Base-by-base conservation (phyloP, 1,140 invertebrate species). In the Phenacoccus solenopsis region DNA sequence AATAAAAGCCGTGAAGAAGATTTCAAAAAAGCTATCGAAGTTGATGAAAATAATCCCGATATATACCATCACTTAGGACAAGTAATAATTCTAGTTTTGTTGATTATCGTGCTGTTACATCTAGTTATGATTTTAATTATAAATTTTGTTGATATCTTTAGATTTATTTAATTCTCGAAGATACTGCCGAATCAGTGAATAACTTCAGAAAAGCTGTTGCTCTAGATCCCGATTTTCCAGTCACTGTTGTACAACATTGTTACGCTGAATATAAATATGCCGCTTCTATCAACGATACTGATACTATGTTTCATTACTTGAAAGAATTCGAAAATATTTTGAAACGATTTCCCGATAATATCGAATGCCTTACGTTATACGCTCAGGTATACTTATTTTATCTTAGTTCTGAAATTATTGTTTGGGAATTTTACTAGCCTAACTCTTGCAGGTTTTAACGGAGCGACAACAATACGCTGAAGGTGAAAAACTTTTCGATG, bases 41-140 rank as follows among this genome's bases (percentile, higher is more conserved):
- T 94, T 9, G 88, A 91, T 76, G 84, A 90, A 0, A 81, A 88
- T 9, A 94, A 91, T 80, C 84, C 88, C 10, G 94, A 96, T 78
- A 85, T 96, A 67, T 96, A 88, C 81, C 87, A 90, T 78, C 88
- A 90, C 75, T 79, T 86, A 74, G 87, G 87, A 74, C 87, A 89
- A 80, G 86, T 89, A 77, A 71, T 70, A 72, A 68, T 71, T 64
- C 69, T 9, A 38, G 32, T 38, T n/a, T 32, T 32, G 13, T 32
- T 32, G 30, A 32, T 13, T 13, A 32, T 32, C 30, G 13, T 32
- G 30, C 5, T 32, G 30, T 7, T 13, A 32, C 30, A 32, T 7
- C n/a, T 20, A 5, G 56, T 5, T 59, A 4, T 59, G n/a, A 20
- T 20, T 22, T 20, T 20, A 20, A 9, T 59, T 9, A 9, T 20